phyloP scores from a whole-genome alignment of 2,888 invertebrate genomes.

The Caenorhabditis virilis region DNA sequence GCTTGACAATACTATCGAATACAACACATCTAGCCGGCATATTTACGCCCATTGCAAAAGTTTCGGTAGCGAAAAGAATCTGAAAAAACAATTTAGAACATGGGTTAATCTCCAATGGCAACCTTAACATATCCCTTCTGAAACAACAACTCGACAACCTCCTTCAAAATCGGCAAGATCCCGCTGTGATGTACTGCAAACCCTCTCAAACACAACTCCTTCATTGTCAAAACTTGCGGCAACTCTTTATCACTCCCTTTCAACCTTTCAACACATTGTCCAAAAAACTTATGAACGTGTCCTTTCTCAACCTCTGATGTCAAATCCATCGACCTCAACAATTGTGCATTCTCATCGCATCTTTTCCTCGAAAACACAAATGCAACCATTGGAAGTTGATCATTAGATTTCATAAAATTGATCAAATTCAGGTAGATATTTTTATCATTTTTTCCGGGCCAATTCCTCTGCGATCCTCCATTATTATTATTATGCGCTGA shows the following conservation, averaged over 20 bases:
- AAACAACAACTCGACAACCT: conserved; percentile 96
- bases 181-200: conserved; percentile 98
- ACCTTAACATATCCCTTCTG: conserved; percentile 87
- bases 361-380: conserved; percentile 86
- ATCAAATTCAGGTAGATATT: conserved; percentile 83
- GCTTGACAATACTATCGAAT: conserved; percentile 89
- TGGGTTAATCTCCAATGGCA: too few species aligned
- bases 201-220: conserved; percentile 76
- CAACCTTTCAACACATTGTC: conserved; percentile 80
- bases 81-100: conserved; percentile 68
- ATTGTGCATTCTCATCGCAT: conserved; percentile 78
- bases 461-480: conserved; percentile 18
- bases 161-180: conserved; percentile 95
- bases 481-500: conserved; percentile 2
- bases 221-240: conserved; percentile 81
- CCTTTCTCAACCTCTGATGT: conserved; percentile 82
- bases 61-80: conserved; percentile 96
- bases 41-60: conserved; percentile 99
- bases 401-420: conserved; percentile 80
- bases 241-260: conserved; percentile 85
- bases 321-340: conserved; percentile 76
- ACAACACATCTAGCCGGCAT: conserved; percentile 98
- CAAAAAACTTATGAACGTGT: conserved; percentile 84
- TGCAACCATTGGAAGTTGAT: conserved; percentile 88
- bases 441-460: conserved; percentile 75